Conservation (phyloP, 2,888 invertebrate species). For the Tribolium freemani region DNA sequence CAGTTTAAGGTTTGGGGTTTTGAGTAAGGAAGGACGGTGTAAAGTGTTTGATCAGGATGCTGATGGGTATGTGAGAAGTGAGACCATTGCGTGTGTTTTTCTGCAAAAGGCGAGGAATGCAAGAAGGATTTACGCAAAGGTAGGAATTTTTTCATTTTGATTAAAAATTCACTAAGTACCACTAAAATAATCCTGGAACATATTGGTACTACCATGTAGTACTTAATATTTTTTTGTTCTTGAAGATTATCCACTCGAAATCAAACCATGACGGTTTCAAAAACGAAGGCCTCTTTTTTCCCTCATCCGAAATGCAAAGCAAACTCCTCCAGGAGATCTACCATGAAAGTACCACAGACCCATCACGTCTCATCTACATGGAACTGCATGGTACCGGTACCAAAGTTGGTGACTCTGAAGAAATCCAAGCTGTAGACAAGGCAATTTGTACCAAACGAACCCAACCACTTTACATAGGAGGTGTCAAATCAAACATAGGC, state of each 20-base stretch:
- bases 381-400: constrained; percentile 92
- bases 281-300: constrained; percentile 65
- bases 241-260: constrained; percentile 56
- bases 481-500: constrained; percentile 94
- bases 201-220: too few species aligned
- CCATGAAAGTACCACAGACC: constrained; percentile 79
- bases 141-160: too few species aligned
- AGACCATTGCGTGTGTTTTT: constrained; percentile 78
- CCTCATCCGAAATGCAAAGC: constrained; percentile 72
- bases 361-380: constrained; percentile 80
- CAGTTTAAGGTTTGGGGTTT: constrained; percentile 74
- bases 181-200: too few species aligned
- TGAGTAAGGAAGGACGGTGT: constrained; percentile 88
- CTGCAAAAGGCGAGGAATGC: constrained; percentile 75
- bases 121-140: constrained; percentile 67
- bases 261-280: constrained; percentile 65
- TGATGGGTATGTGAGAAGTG: constrained; percentile 84
- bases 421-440: constrained; percentile 85
- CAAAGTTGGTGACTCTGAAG: constrained; percentile 92
- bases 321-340: constrained; percentile 76
- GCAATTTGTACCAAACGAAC: constrained; percentile 83
- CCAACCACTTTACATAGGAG: constrained; percentile 82
- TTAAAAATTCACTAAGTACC: too few species aligned
- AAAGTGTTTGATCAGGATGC: constrained; percentile 89
- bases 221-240: too few species aligned